These are phyloP conservation scores for Dione vanillae DNA, from an alignment of 2,888 invertebrate species.

Conservation along the genomic window DNA sequence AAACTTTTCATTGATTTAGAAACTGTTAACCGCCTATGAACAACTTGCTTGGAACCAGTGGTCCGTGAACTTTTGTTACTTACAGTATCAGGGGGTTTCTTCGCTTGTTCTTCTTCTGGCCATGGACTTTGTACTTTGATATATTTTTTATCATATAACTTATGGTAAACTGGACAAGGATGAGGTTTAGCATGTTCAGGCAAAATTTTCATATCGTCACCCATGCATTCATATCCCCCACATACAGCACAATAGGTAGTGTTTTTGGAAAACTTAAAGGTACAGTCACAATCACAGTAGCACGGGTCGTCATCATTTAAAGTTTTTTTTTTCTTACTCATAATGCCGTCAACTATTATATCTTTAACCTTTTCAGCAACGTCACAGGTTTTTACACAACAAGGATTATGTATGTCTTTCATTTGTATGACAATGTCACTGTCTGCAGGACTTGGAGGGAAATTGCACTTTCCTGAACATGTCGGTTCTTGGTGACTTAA, in stretches of 20 bases:
- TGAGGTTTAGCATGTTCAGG: constrained; percentile 69
- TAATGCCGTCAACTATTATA: constrained; percentile 64
- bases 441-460: constrained; percentile 70
- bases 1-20: constrained; percentile 53
- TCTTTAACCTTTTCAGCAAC: constrained; percentile 71
- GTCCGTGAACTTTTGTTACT: constrained; percentile 60
- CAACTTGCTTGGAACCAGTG: constrained; percentile 49
- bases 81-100: constrained; percentile 50
- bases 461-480: constrained; percentile 53
- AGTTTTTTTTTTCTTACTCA: constrained; percentile 54
- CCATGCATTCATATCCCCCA: constrained; percentile 75
- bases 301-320: constrained; percentile 61
- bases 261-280: constrained; percentile 68
- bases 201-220: constrained; percentile 66
- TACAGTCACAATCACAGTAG: constrained; percentile 75
- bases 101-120: constrained; percentile 60
- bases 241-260: constrained; percentile 77
- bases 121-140: constrained; percentile 67
- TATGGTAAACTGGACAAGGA: constrained; percentile 78
- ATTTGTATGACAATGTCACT: constrained; percentile 66
- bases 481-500: constrained; percentile 55
- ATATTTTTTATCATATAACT: constrained; percentile 68
- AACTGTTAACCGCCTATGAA: constrained; percentile 44
- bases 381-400: constrained; percentile 71
- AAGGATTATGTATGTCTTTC: constrained; percentile 68